Evolutionary conservation across 1,140 invertebrate species (phyloP).

Genomic region (Phymorhynchus buccinoides): DNA sequence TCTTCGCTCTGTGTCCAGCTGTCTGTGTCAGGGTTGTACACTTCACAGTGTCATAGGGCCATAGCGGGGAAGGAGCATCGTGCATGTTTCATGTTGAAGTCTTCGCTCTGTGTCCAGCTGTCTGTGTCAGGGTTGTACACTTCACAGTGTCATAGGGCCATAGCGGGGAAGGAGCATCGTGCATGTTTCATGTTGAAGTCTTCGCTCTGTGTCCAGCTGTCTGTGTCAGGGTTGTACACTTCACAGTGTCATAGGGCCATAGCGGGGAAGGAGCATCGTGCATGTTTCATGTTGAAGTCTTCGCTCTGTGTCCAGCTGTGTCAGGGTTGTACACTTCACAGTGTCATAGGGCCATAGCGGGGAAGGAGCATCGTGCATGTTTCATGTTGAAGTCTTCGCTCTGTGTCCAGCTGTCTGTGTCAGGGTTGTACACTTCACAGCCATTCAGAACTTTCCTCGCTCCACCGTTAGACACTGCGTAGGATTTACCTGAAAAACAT

Average conservation of each 20-base stretch:
- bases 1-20: slow-evolving; percentile 79
- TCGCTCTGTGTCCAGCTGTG: too few species aligned
- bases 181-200: slow-evolving; percentile 82
- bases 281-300: too few species aligned
- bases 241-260: too few species aligned
- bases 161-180: slow-evolving; percentile 50
- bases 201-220: slow-evolving; percentile 77
- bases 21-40: slow-evolving; percentile 50
- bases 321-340: too few species aligned
- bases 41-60: too few species aligned
- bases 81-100: too few species aligned
- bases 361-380: slow-evolving; percentile 48
- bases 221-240: slow-evolving; percentile 49
- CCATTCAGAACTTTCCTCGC: slow-evolving; percentile 48
- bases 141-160: too few species aligned
- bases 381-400: slow-evolving; percentile 82
- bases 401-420: slow-evolving; percentile 78
- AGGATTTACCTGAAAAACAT: slow-evolving; percentile 58
- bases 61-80: too few species aligned
- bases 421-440: slow-evolving; percentile 52
- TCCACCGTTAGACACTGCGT: slow-evolving; percentile 44
- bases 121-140: too few species aligned
- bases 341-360: too few species aligned
- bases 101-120: too few species aligned
- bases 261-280: too few species aligned